A percentile compares a stretch with the other conserved stretches of the same genome.
Evolutionary conservation across 1,140 invertebrate species (phyloP).

Genomic region (Dreissena rostriformis): DNA sequence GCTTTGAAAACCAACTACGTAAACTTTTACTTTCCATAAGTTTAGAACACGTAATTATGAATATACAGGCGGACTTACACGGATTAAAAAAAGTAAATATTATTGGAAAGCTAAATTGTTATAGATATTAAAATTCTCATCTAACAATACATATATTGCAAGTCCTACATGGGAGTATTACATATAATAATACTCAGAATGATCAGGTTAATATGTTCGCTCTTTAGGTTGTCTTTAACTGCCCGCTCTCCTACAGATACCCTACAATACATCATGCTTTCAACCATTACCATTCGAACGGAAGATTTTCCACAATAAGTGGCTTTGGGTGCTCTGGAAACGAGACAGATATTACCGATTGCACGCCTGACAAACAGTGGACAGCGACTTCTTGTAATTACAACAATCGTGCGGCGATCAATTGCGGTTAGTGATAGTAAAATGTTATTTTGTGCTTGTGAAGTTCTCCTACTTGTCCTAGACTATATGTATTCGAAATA

Average conservation of each 20-base stretch:
- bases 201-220: too few relatives aligned
- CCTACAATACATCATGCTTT: not conserved
- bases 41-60: too few relatives aligned
- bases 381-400: not conserved
- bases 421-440: not conserved
- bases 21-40: too few relatives aligned
- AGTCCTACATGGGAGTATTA: too few relatives aligned
- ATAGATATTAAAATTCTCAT: not conserved
- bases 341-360: conserved; percentile 20
- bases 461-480: not conserved
- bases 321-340: conserved; percentile 1
- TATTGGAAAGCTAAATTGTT: not conserved
- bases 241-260: not conserved
- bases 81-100: too few relatives aligned
- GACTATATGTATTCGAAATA: not conserved
- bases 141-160: too few relatives aligned
- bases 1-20: too few relatives aligned
- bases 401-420: not conserved
- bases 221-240: not conserved
- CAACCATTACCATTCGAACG: not conserved
- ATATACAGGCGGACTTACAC: too few relatives aligned
- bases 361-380: not conserved
- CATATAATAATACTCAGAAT: too few relatives aligned
- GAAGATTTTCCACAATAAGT: not conserved
- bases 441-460: not conserved